Evolutionary conservation across 1,140 invertebrate species (phyloP).

Genomic region (Heliconius hewitsoni): DNA sequence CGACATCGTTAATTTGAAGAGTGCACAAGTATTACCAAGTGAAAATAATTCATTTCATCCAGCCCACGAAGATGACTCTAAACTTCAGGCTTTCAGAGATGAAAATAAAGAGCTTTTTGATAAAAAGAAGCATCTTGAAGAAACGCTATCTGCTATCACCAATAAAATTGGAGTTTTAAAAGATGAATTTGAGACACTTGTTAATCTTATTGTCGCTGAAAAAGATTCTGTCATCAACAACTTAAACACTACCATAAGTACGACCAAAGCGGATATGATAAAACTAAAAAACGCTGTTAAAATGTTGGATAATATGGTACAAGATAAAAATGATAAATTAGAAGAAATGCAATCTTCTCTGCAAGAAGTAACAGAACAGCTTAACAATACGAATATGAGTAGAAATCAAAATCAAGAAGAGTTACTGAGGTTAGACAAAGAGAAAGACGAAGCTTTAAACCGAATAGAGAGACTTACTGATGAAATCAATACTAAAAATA

Average conservation of each 20-base stretch:
- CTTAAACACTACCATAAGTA: constrained; percentile 50
- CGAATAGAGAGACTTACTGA: constrained; percentile 51
- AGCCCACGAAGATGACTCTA: constrained; percentile 38
- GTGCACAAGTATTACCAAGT: constrained; percentile 41
- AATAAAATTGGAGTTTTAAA: constrained; percentile 60
- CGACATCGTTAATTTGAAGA: constrained; percentile 45
- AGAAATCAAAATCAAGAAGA: constrained; percentile 51
- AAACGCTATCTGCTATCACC: constrained; percentile 56
- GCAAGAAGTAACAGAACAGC: constrained; percentile 46
- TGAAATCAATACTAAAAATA: constrained; percentile 55
- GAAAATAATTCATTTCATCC: constrained; percentile 46
- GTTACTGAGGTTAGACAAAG: constrained; percentile 49
- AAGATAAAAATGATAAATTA: constrained; percentile 61
- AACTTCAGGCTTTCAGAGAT: constrained; percentile 48
- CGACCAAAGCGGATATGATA: constrained; percentile 49
- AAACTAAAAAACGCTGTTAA: constrained; percentile 47
- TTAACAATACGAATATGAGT: constrained; percentile 41
- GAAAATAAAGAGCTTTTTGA: constrained; percentile 54
- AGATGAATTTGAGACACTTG: constrained; percentile 66
- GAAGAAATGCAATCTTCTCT: constrained; percentile 45
- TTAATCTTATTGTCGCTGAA: constrained; percentile 53
- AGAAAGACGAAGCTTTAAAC: constrained; percentile 59
- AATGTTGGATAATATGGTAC: constrained; percentile 53
- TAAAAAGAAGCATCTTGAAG: constrained; percentile 56
- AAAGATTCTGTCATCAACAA: constrained; percentile 62